phyloP scores from a whole-genome alignment of 2,888 invertebrate genomes.

The Eugnorisma glareosa region DNA sequence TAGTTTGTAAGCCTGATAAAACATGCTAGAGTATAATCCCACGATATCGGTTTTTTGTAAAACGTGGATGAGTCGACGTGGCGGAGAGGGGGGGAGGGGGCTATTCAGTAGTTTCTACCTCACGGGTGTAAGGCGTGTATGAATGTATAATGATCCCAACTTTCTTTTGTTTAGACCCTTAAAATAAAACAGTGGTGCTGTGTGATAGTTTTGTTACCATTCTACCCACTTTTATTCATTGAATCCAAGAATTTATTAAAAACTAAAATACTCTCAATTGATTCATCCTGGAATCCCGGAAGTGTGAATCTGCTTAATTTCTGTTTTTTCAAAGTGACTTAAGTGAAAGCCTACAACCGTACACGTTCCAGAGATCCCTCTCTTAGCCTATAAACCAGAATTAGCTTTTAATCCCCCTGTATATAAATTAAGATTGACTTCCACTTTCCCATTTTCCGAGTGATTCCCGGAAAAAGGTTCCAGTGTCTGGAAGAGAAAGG shows the following conservation, averaged over 20 bases:
- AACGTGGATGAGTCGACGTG: no score
- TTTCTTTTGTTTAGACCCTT: neutral
- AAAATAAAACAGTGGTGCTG: neutral
- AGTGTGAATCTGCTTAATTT: neutral
- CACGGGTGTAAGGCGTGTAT: neutral
- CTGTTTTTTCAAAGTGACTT: slow-evolving; percentile 5
- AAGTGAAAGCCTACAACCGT: neutral
- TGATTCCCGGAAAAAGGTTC: slow-evolving; percentile 13
- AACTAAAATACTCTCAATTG: neutral
- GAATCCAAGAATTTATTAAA: neutral
- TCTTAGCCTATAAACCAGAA: slow-evolving; percentile 12
- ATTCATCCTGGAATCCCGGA: neutral
- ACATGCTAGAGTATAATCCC: no score
- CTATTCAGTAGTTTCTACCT: neutral
- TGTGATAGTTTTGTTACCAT: neutral
- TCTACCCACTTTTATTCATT: neutral
- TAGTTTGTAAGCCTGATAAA: neutral
- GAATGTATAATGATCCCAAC: neutral
- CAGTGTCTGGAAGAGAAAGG: slow-evolving; percentile 4
- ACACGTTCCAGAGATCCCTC: neutral
- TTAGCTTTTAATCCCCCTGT: slow-evolving; percentile 20
- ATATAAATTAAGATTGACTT: slow-evolving; percentile 51
- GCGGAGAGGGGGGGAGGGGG: no score
- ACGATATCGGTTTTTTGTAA: no score
- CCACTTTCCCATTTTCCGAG: neutral